These are phyloP conservation scores for Anthrax anthrax DNA, from an alignment of 2,888 invertebrate genomes.

Conservation along the genomic window DNA sequence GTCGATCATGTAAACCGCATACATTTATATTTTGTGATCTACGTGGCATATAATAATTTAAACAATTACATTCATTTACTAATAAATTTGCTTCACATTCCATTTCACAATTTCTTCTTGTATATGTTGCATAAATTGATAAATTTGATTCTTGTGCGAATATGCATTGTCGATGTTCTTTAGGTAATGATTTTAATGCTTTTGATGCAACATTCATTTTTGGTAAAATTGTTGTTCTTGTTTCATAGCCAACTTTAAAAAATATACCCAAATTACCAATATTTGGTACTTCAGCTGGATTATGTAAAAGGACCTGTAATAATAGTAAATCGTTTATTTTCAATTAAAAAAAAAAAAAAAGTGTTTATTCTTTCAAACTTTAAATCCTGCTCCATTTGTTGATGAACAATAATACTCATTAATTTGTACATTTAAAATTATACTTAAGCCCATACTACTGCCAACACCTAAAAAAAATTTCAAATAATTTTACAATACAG, in stretches of 20 bases:
- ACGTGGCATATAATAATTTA: slow-evolving; percentile 34
- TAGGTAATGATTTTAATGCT: slow-evolving; percentile 41
- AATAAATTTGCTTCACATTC: slow-evolving; percentile 66
- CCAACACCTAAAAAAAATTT: slow-evolving; percentile 29
- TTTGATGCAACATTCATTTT: slow-evolving; percentile 36
- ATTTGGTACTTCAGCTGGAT: slow-evolving; percentile 68
- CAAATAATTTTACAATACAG: neutral
- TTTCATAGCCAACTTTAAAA: slow-evolving; percentile 56
- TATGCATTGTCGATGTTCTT: slow-evolving; percentile 51
- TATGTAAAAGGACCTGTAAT: slow-evolving; percentile 57
- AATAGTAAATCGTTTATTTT: too few species aligned
- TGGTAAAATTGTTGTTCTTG: slow-evolving; percentile 52
- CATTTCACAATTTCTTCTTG: slow-evolving; percentile 61
- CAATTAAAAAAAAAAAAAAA: too few species aligned
- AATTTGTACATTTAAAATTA: slow-evolving; percentile 55
- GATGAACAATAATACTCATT: slow-evolving; percentile 69
- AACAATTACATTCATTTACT: slow-evolving; percentile 29
- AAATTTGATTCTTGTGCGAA: slow-evolving; percentile 59
- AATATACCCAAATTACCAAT: slow-evolving; percentile 61
- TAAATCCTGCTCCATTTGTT: slow-evolving; percentile 42
- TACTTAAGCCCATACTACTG: slow-evolving; percentile 53
- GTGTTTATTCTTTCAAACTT: slow-evolving; percentile 17
- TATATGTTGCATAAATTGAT: slow-evolving; percentile 54
- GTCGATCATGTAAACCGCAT: slow-evolving; percentile 56
- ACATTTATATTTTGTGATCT: slow-evolving; percentile 54